Base-by-base conservation (phyloP, 92 coral and sea anemone genomes). In the Epizoanthus stellaris region DNA sequence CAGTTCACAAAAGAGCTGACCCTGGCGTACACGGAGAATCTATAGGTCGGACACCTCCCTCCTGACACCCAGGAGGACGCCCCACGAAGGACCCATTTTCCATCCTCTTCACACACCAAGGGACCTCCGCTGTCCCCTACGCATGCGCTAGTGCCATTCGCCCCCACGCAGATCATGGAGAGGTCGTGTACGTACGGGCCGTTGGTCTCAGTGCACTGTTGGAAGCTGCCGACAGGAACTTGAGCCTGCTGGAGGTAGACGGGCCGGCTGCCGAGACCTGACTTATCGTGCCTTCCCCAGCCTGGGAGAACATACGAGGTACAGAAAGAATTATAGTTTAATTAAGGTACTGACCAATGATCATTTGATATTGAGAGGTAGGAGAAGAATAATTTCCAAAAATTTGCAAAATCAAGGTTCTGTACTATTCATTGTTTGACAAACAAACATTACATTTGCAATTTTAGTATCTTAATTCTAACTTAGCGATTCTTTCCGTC, bases 111-210 rank as follows among this genome's bases (percentile, higher is more conserved):
- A 7, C 77, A 72, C 2, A 49, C 77, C 60, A 72, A 23, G 13
- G 77, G 77, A 19, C 77, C 77, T 43, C 77, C 77, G 20, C 77
- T 72, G 16, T 72, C 77, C 5, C 77, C 77, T 72, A 72, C 77
- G 77, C 77, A 72, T 72, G 77, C 77, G 39, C 77, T 72, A 72
- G 77, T 47, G 60, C 77, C 77, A 47, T 72, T 72, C 34, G 77
- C 77, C 36, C 77, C 77, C 1, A 72, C 77, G 20, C 77, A 72
- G 77, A 72, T 72, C 77, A 72, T 72, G 39, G 77, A 72, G 36
- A n/a, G 36, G 60, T 72, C 77, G 12, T 72, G 77, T 5, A 72
- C 77, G 25, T 72, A 72, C 16, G 77, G 77, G 34, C 77, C 77
- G 8, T 72, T 72, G 34, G 36, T 9, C 23, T 72, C 40, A 3